Conservation (phyloP, 2,888 invertebrate genomes). For the Hyles lineata region DNA sequence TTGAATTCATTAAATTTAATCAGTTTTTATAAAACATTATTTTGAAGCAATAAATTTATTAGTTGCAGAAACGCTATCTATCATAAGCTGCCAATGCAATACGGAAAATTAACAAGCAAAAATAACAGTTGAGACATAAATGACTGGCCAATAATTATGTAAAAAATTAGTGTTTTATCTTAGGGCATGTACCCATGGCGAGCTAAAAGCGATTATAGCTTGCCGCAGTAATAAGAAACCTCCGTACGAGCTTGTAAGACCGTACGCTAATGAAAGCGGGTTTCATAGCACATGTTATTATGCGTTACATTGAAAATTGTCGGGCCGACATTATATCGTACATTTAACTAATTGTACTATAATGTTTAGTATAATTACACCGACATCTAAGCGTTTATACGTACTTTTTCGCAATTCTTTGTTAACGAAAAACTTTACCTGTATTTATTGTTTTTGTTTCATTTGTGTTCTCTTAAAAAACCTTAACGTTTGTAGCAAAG, state of each 20-base stretch:
- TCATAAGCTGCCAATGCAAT: constrained; percentile 13
- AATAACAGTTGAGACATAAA: constrained; percentile 22
- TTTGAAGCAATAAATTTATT: neutral
- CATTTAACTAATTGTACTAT: constrained; percentile 2
- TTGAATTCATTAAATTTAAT: constrained; percentile 12
- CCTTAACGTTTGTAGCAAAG: neutral
- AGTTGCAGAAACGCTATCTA: neutral
- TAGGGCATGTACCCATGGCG: constrained; percentile 2
- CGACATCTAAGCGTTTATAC: neutral
- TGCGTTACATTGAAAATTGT: constrained; percentile 34
- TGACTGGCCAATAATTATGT: constrained; percentile 10
- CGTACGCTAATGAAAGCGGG: constrained; percentile 4
- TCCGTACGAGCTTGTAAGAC: neutral
- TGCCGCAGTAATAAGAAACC: constrained; percentile 9
- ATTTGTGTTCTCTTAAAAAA: constrained; percentile 2
- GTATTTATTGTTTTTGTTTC: neutral
- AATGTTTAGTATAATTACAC: constrained; percentile 8
- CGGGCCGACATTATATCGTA: constrained; percentile 13
- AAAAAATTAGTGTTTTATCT: constrained; percentile 1
- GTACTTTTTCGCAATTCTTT: neutral
- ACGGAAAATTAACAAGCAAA: constrained; percentile 23
- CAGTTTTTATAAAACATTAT: neutral
- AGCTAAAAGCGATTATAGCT: constrained; percentile 8
- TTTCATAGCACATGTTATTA: constrained; percentile 31
- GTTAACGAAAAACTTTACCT: neutral